Conservation (phyloP, 2,113 vertebrate genomes). For the Protomyctophum bolini region DNA sequence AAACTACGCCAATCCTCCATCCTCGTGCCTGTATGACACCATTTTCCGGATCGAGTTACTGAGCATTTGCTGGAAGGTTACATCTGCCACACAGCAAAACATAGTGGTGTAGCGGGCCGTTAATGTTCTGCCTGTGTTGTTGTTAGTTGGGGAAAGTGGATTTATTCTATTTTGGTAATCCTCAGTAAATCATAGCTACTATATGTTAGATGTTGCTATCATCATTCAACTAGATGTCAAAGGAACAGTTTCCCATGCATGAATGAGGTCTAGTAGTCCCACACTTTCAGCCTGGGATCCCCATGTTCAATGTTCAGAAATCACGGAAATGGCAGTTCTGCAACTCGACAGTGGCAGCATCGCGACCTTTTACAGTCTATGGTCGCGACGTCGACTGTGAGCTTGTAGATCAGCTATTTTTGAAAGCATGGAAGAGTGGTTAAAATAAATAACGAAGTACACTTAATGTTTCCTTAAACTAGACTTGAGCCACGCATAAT, state of each 20-base stretch:
- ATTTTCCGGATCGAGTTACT: conserved; percentile 4
- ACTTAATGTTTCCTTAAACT: not conserved
- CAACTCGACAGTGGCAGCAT: too few relatives aligned
- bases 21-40: not conserved
- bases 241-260: conserved; percentile 22
- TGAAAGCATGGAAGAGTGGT: too few relatives aligned
- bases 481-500: conserved; percentile 28
- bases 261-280: not conserved
- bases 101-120: not conserved
- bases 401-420: too few relatives aligned
- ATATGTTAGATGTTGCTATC: conserved; percentile 18
- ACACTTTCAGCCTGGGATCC: too few relatives aligned
- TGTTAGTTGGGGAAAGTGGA: not conserved
- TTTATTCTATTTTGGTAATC: not conserved
- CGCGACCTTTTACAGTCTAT: too few relatives aligned
- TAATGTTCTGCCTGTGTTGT: not conserved
- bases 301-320: too few relatives aligned
- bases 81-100: not conserved
- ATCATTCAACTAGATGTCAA: conserved; percentile 2
- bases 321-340: too few relatives aligned
- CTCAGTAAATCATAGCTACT: conserved; percentile 11
- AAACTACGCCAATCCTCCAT: not conserved
- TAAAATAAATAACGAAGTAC: too few relatives aligned
- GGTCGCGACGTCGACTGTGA: too few relatives aligned
- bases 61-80: conserved; percentile 1